Conservation (phyloP, 2,797 vertebrate genomes). For the Ptychadena robeensis region DNA sequence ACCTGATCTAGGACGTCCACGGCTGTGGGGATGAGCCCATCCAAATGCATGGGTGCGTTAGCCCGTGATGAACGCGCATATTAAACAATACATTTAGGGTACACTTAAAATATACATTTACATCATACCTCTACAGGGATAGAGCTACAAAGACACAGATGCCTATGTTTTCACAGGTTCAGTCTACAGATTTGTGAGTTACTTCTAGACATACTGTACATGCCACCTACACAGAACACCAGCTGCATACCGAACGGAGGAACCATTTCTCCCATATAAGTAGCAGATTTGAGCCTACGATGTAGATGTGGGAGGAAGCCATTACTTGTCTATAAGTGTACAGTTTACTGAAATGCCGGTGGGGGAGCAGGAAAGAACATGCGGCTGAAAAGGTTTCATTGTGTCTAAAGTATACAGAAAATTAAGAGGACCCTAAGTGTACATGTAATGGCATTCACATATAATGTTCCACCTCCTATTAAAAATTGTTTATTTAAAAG, state of each 20-base stretch:
- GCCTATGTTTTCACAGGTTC: too few relatives aligned
- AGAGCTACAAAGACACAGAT: too few relatives aligned
- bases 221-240: constrained; percentile 10
- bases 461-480: too few relatives aligned
- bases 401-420: neutral
- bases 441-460: neutral
- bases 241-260: neutral
- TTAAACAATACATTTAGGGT: too few relatives aligned
- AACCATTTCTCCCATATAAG: constrained; percentile 6
- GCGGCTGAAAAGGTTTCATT: neutral
- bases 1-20: too few relatives aligned
- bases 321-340: neutral
- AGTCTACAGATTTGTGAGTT: neutral
- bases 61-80: too few relatives aligned
- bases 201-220: neutral
- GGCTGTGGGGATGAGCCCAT: too few relatives aligned
- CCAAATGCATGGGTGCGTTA: too few relatives aligned
- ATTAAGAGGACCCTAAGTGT: neutral
- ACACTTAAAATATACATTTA: too few relatives aligned
- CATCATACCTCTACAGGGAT: too few relatives aligned
- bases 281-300: constrained; percentile 13
- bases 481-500: too few relatives aligned
- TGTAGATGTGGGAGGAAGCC: constrained; percentile 31
- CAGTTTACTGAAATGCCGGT: constrained; percentile 16
- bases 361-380: constrained; percentile 3